Evolutionary conservation across 1,140 invertebrate genomes (phyloP).

Genomic region (Palaemon carinicauda): DNA sequence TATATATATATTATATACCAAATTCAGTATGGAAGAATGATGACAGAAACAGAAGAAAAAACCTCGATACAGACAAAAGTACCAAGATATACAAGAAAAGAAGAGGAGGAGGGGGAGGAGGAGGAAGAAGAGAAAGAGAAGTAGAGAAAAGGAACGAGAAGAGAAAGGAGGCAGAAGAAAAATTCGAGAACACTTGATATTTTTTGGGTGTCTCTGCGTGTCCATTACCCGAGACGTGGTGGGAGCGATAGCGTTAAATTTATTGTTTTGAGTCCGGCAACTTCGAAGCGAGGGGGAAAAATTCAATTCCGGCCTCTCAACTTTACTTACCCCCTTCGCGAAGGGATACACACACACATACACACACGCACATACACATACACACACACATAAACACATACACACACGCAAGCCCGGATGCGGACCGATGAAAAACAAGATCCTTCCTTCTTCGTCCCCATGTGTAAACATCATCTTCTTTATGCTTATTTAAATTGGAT

Average conservation of each 20-base stretch:
- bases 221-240: conserved; percentile 36
- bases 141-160: background rate
- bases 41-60: too few species aligned
- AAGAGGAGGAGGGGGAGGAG: background rate
- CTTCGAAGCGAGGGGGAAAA: background rate
- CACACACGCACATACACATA: background rate
- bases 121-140: background rate
- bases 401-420: background rate
- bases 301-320: background rate
- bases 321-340: background rate
- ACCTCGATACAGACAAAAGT: background rate
- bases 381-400: background rate
- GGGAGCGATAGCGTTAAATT: conserved; percentile 45
- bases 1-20: too few species aligned
- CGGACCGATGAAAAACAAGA: too few species aligned
- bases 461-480: too few species aligned
- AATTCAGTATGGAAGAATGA: too few species aligned
- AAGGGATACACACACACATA: background rate
- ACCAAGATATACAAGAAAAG: background rate
- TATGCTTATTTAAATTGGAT: too few species aligned
- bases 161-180: background rate
- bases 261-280: conserved; percentile 43
- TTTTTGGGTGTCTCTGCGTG: conserved; percentile 38
- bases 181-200: conserved; percentile 5
- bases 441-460: background rate